phyloP scores from a whole-genome alignment of 2,888 invertebrate species.

The Phengaris arion region DNA sequence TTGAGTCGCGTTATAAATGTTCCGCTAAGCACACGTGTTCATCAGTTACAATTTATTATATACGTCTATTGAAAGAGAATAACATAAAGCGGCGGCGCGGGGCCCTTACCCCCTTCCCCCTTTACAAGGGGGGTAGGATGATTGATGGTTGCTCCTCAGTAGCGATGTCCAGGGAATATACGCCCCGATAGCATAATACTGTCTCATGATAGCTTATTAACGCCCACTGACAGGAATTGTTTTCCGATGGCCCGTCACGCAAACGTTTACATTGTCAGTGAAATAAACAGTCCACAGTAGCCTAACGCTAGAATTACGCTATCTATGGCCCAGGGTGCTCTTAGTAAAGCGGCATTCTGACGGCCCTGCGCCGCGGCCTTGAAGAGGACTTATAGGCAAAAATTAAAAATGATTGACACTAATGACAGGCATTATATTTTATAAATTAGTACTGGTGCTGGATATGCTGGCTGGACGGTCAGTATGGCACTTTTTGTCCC shows the following conservation, averaged over 20 bases:
- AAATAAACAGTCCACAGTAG: too few species aligned
- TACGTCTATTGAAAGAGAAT: slow-evolving; percentile 5
- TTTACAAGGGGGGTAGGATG: not conserved
- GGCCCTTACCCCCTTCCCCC: not conserved
- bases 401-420: too few species aligned
- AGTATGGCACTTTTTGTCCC: too few species aligned
- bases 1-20: slow-evolving; percentile 7
- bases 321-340: too few species aligned
- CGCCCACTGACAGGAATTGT: not conserved
- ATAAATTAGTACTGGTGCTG: too few species aligned
- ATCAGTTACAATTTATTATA: slow-evolving; percentile 17
- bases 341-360: too few species aligned
- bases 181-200: slow-evolving; percentile 12
- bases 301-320: too few species aligned
- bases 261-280: too few species aligned
- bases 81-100: not conserved
- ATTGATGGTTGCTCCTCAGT: slow-evolving; percentile 8
- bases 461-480: too few species aligned
- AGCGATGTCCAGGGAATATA: not conserved
- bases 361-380: too few species aligned
- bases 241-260: slow-evolving; percentile 7
- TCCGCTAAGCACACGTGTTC: slow-evolving; percentile 2
- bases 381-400: too few species aligned
- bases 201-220: slow-evolving; percentile 19
- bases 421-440: too few species aligned